Evolutionary conservation across 2,888 invertebrate species (phyloP).

Genomic region (Machimus rusticus): DNA sequence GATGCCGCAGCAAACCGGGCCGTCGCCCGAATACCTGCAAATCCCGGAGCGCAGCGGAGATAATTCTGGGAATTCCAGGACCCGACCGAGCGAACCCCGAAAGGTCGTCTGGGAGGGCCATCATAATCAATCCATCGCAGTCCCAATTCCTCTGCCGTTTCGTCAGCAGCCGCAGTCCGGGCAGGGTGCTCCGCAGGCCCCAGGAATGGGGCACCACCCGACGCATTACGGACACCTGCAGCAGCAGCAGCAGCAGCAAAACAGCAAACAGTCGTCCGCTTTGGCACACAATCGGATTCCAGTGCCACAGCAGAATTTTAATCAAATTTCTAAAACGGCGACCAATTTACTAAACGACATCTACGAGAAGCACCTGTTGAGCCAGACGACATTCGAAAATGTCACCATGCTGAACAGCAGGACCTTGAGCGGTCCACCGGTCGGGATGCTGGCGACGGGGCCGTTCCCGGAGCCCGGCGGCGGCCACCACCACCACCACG

Average conservation of each 20-base stretch:
- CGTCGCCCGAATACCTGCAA: conserved; percentile 3
- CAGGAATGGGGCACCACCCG: neutral
- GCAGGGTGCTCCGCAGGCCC: conserved; percentile 35
- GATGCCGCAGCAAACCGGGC: conserved; percentile 8
- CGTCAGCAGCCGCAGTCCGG: conserved; percentile 39
- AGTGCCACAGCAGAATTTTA: conserved; percentile 53
- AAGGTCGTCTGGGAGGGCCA: conserved; percentile 3
- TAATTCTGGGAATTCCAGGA: conserved; percentile 41
- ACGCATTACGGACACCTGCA: conserved; percentile 46
- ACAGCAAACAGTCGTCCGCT: conserved; percentile 27
- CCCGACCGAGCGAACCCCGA: neutral
- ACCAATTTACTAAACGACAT: conserved; percentile 57
- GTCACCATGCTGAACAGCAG: conserved; percentile 37
- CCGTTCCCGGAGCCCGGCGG: neutral
- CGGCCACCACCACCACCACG: neutral
- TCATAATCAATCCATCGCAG: conserved; percentile 52
- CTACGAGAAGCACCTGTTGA: conserved; percentile 58
- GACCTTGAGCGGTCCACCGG: conserved; percentile 2
- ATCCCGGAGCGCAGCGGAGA: conserved; percentile 25
- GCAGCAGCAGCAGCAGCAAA: neutral
- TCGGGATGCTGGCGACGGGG: neutral
- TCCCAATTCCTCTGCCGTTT: conserved; percentile 51
- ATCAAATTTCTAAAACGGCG: conserved; percentile 58
- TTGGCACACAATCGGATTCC: conserved; percentile 40
- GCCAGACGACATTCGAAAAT: conserved; percentile 55